Conservation (phyloP, 2,113 vertebrate species). For the Uria aalge region DNA sequence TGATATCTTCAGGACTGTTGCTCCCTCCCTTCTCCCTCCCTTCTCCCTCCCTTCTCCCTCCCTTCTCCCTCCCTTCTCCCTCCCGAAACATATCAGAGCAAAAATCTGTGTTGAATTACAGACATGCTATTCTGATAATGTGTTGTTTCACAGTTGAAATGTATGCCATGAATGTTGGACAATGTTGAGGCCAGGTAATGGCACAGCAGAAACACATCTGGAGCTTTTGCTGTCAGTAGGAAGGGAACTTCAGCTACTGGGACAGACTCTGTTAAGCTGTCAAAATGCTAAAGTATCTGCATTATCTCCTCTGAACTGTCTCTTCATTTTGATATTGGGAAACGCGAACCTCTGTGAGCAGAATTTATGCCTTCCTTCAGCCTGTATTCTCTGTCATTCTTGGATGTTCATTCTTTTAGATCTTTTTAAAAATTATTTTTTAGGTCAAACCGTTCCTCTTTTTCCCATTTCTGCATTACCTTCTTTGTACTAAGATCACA, state of each 20-base stretch:
- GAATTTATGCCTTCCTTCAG: neutral
- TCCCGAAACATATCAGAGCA: neutral
- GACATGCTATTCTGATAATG: neutral
- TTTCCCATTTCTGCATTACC: neutral
- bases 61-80: rapidly evolving
- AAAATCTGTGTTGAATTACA: neutral
- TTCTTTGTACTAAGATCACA: neutral
- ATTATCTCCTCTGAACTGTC: neutral
- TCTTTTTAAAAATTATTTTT: neutral
- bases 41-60: neutral
- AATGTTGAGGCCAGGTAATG: neutral
- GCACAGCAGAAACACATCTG: neutral
- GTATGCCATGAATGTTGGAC: neutral
- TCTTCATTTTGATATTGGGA: neutral
- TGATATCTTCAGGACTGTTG: neutral
- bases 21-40: neutral
- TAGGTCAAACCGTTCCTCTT: neutral
- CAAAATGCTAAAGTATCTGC: neutral
- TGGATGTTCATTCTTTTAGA: neutral
- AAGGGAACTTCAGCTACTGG: neutral
- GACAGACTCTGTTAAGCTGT: neutral
- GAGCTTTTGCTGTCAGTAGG: neutral
- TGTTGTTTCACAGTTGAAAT: neutral
- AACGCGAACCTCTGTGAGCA: neutral
- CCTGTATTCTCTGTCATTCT: neutral